These are phyloP conservation scores for Indri indri DNA, from an alignment of 2,113 vertebrate species.

Conservation along the genomic window DNA sequence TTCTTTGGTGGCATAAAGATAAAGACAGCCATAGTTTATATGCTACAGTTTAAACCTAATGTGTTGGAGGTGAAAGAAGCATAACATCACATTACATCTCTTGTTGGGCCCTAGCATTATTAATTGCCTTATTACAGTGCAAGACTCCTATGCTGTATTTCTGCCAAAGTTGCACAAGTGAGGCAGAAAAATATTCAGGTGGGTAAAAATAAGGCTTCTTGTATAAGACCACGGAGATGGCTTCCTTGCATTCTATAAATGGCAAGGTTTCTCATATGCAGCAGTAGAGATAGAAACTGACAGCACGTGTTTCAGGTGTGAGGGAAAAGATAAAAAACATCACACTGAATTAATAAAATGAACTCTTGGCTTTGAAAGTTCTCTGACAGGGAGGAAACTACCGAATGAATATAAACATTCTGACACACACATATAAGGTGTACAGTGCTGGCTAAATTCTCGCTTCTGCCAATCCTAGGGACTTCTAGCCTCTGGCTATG, in stretches of 20 bases:
- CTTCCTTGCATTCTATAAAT: conserved; percentile 14
- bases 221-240: background rate
- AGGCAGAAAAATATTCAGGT: conserved; percentile 4
- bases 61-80: background rate
- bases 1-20: conserved; percentile 36
- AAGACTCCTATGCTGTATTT: background rate
- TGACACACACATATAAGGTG: background rate
- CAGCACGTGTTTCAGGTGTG: conserved; percentile 22
- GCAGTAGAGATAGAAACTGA: background rate
- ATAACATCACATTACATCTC: background rate
- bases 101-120: background rate
- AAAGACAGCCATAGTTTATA: conserved; percentile 38
- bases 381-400: background rate
- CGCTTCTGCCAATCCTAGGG: background rate
- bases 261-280: background rate
- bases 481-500: background rate
- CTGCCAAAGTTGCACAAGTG: background rate
- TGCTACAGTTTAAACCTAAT: conserved; percentile 1
- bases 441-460: background rate
- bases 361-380: conserved; percentile 28
- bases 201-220: background rate
- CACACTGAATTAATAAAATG: conserved; percentile 23
- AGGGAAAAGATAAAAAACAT: conserved; percentile 38
- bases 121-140: conserved; percentile 37
- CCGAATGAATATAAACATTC: conserved; percentile 29